A percentile compares a stretch with the other conserved stretches of the same genome.
Conservation (phyloP, 2,888 invertebrate species). For the Taenaris catops region DNA sequence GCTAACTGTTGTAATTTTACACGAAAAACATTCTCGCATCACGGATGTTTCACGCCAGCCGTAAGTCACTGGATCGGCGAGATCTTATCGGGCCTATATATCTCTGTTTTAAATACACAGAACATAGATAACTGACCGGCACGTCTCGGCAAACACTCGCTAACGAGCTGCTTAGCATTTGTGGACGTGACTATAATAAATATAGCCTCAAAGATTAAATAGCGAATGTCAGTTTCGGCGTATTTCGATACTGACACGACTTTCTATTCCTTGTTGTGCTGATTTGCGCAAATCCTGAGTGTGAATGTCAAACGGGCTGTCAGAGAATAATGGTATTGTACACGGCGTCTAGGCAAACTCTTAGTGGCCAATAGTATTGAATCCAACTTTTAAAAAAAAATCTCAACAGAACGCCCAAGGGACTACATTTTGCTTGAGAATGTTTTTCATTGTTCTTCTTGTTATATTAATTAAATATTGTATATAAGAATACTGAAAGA, state of each 20-base stretch:
- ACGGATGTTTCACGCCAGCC: conserved; percentile 16
- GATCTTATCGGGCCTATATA: conserved; percentile 21
- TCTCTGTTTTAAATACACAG: conserved; percentile 22
- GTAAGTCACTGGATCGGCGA: conserved; percentile 16
- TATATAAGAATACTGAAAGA: no score
- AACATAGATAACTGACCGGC: conserved; percentile 26
- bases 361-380: no score
- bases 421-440: no score
- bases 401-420: no score
- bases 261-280: conserved; percentile 23
- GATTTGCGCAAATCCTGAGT: conserved; percentile 11
- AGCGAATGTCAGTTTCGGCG: conserved; percentile 27
- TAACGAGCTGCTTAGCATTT: conserved; percentile 52
- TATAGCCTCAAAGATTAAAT: conserved; percentile 38
- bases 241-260: conserved; percentile 27
- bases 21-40: conserved; percentile 12
- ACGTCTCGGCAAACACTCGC: conserved; percentile 28
- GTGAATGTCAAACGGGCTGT: conserved; percentile 4
- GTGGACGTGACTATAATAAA: conserved; percentile 42
- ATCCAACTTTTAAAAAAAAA: no score
- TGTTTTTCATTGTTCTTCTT: no score
- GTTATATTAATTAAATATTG: no score
- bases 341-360: neutral
- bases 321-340: conserved; percentile 1
- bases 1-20: conserved; percentile 4